Conservation (phyloP, 2,888 invertebrate genomes). For the Stegophylla sp. region DNA sequence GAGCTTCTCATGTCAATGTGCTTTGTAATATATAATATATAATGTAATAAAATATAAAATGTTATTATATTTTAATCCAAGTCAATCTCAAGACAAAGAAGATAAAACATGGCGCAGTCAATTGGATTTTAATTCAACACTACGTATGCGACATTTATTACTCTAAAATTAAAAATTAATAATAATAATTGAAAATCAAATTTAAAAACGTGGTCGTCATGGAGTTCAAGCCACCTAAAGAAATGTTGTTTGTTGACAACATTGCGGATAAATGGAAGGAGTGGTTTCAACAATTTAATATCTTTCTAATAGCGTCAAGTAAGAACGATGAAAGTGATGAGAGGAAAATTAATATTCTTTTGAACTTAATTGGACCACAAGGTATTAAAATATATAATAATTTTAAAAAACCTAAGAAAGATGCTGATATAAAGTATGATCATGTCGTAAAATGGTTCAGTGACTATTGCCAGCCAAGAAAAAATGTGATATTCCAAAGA, state of each 20-base stretch:
- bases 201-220: no score
- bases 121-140: no score
- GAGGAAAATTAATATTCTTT: conserved; percentile 2
- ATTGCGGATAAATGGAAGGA: neutral
- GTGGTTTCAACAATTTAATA: neutral
- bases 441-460: neutral
- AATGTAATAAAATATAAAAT: no score
- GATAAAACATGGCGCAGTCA: no score
- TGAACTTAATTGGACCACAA: conserved; percentile 1
- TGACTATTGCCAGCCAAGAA: conserved; percentile 1
- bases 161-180: no score
- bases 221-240: neutral
- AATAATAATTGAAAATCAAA: no score
- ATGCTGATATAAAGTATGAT: neutral
- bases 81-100: no score
- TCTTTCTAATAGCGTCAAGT: neutral
- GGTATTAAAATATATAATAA: neutral
- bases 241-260: neutral
- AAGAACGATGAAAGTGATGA: neutral
- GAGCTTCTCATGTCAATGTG: no score
- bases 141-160: no score
- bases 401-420: neutral
- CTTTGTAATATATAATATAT: no score
- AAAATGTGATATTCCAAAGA: neutral
- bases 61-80: no score